phyloP scores from a whole-genome alignment of 2,888 invertebrate species.

The Endotricha flammealis region DNA sequence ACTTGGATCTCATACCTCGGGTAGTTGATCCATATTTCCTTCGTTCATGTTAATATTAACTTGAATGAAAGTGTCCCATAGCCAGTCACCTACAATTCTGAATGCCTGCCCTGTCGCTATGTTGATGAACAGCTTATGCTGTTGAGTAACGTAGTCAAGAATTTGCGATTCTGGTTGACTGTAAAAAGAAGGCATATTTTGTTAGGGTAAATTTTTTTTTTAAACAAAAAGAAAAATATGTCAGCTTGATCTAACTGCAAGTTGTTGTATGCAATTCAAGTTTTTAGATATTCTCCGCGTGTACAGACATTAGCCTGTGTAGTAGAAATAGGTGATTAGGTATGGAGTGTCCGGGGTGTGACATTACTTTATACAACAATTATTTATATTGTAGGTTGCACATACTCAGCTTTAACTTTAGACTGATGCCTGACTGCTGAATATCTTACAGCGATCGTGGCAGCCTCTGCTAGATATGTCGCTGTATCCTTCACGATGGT shows the following conservation, averaged over 20 bases:
- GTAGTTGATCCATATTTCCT: slow-evolving; percentile 88
- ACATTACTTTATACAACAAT: too few species aligned
- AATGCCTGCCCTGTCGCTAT: slow-evolving; percentile 90
- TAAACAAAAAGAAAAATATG: too few species aligned
- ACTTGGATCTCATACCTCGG: slow-evolving; percentile 83
- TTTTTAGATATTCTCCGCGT: too few species aligned
- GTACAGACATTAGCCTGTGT: too few species aligned
- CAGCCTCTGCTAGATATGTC: slow-evolving; percentile 84
- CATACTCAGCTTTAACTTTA: slow-evolving; percentile 85
- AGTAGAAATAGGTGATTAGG: not conserved
- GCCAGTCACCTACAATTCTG: slow-evolving; percentile 82
- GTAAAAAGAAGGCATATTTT: slow-evolving; percentile 16
- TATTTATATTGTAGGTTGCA: not conserved
- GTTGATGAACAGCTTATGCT: slow-evolving; percentile 91
- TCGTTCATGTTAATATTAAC: slow-evolving; percentile 85
- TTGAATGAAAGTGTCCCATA: slow-evolving; percentile 88
- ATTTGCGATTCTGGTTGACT: slow-evolving; percentile 91
- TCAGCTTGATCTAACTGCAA: too few species aligned
- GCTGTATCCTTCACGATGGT: slow-evolving; percentile 86
- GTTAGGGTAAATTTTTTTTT: too few species aligned
- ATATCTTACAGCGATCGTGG: slow-evolving; percentile 93
- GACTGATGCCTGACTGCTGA: slow-evolving; percentile 93
- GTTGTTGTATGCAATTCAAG: too few species aligned
- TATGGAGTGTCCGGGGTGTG: too few species aligned
- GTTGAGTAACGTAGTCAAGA: slow-evolving; percentile 94